Evolutionary conservation across 2,113 vertebrate genomes (phyloP).

Genomic region (Stegostoma tigrinum): DNA sequence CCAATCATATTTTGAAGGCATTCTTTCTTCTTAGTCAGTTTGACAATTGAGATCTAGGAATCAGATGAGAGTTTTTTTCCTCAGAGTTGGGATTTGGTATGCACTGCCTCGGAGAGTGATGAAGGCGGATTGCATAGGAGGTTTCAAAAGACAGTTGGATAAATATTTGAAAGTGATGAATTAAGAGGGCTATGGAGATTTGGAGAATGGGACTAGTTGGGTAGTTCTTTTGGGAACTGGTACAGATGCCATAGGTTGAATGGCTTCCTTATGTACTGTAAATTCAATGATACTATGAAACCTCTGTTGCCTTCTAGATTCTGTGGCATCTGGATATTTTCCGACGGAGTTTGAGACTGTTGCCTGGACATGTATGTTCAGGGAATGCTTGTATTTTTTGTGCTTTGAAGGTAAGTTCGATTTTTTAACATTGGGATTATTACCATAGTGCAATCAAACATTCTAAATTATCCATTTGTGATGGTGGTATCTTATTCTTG

Average conservation of each 20-base stretch:
- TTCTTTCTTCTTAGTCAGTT: slow-evolving; percentile 37
- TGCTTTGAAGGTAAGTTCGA: slow-evolving; percentile 79
- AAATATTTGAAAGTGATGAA: too few species aligned
- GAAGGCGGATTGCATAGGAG: too few species aligned
- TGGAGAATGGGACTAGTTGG: too few species aligned
- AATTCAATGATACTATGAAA: too few species aligned
- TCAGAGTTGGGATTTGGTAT: too few species aligned
- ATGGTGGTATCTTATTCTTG: background rate
- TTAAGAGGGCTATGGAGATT: too few species aligned
- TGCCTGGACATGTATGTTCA: slow-evolving; percentile 84
- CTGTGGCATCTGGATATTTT: slow-evolving; percentile 97
- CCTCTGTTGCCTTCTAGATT: slow-evolving; percentile 58
- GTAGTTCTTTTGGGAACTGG: too few species aligned
- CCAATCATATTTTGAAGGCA: background rate
- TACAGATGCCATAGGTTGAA: too few species aligned
- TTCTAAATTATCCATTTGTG: background rate
- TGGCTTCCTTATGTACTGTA: too few species aligned
- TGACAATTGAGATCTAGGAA: background rate
- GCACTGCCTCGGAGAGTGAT: too few species aligned
- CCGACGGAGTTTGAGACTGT: slow-evolving; percentile 81
- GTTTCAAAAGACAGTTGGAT: too few species aligned
- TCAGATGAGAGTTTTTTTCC: too few species aligned
- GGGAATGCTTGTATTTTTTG: slow-evolving; percentile 96
- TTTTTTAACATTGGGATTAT: background rate
- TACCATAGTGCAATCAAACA: background rate